Evolutionary conservation across 1,140 invertebrate species (phyloP).

Genomic region (Leptinotarsa texana): DNA sequence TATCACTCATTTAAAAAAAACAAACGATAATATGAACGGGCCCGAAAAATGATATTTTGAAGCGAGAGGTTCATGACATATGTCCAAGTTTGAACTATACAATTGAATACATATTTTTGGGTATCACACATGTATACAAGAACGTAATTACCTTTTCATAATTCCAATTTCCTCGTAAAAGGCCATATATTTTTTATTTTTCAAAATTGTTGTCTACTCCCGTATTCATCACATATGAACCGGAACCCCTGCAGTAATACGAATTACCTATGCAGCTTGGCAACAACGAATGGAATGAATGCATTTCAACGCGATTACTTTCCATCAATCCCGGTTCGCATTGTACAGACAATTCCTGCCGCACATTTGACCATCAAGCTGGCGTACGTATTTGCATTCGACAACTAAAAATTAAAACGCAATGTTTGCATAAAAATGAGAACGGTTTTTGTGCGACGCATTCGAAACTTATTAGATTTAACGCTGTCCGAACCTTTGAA

Average conservation of each 20-base stretch:
- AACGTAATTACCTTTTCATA: no score
- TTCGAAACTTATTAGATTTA: slow-evolving; percentile 10
- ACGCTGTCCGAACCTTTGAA: slow-evolving; percentile 16
- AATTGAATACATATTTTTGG: no score
- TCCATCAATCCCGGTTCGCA: background rate
- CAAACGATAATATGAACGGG: no score
- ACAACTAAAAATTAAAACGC: slow-evolving; percentile 20
- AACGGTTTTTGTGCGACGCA: slow-evolving; percentile 7
- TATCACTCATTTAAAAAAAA: no score
- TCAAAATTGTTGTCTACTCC: no score
- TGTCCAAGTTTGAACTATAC: no score
- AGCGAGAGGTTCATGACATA: no score
- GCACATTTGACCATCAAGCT: slow-evolving; percentile 3
- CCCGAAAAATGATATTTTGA: no score
- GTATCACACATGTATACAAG: no score
- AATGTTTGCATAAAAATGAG: slow-evolving; percentile 21
- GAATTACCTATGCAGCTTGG: background rate
- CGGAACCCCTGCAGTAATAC: background rate
- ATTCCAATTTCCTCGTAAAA: no score
- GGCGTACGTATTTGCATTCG: slow-evolving; percentile 20
- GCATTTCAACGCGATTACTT: slow-evolving; percentile 2
- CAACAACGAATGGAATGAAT: background rate
- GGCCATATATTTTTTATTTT: no score
- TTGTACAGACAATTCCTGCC: background rate
- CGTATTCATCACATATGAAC: no score